Evolutionary conservation across 53 echinoderm and acorn worm species (phyloP), one percentile per base, ranked within the genome.

Genomic region (Apostichopus leukothele): DNA sequence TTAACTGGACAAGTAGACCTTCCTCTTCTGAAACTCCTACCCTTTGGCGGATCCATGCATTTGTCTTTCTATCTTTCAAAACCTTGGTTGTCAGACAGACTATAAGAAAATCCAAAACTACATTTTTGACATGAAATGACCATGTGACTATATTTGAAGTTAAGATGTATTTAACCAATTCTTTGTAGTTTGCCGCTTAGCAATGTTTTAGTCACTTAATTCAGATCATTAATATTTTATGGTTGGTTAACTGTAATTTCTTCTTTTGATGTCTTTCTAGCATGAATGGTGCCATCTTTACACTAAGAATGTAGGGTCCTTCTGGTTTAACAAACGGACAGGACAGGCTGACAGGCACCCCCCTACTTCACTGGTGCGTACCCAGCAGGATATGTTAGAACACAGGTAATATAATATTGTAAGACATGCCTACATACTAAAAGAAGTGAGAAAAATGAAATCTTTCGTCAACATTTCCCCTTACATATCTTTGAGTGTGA

Each of bases 311-410:
- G 93, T 92, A 83, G 95, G 95, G 19, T 90, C 95, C 53, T 95
- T 95, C 80, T 95, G 95, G 95, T 95, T 95, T 74, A 95, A 95
- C 88, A 95, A 95, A 76, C 80, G 92, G 53, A 95, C 95, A 5
- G 95, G 95, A 6, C 92, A 93, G 76, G 90, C 92, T 19, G 86
- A 88, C 5, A 83, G 95, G 50, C 88, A 90, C 54, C 92, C 95
- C 13, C 95, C 95, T 53, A 95, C 93, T 74, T 92, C 90, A 20
- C 90, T 92, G 52, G 92, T 95, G 53, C 91, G 90, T 59, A 89
- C 89, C 66, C 93, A 93, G 77, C 95, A 95, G 77, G 84, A 90
- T 20, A 76, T 90, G 76, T 88, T 95, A 9, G 86, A 84, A 76
- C 81, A 92, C 88, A 92, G 94, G 93, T 91, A 67, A 59, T 39